phyloP scores from a whole-genome alignment of 2,113 vertebrate genomes.

The Pteronura brasiliensis region DNA sequence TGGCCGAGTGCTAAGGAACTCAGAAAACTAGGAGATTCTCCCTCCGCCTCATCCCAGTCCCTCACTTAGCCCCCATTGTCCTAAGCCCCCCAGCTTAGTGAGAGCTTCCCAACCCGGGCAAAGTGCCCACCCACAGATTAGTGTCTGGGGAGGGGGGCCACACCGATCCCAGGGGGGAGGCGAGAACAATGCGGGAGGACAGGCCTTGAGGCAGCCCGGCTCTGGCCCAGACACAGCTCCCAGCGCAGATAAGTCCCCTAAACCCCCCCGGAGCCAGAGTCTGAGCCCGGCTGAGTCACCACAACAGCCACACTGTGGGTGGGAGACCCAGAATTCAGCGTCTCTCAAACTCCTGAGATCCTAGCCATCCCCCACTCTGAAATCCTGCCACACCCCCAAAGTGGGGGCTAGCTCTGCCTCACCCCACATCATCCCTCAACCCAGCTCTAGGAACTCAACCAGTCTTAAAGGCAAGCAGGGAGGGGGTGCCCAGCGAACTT shows the following conservation, averaged over 20 bases:
- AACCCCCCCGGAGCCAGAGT: slow-evolving; percentile 77
- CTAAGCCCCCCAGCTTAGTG: slow-evolving; percentile 73
- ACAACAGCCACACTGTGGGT: slow-evolving; percentile 69
- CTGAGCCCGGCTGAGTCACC: slow-evolving; percentile 77
- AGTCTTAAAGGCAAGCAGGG: background rate
- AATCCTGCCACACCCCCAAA: background rate
- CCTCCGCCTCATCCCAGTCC: slow-evolving; percentile 5
- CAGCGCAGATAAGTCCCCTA: slow-evolving; percentile 76
- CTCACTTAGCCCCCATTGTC: slow-evolving; percentile 29
- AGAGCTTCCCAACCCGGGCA: slow-evolving; percentile 66
- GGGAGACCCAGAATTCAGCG: slow-evolving; percentile 65
- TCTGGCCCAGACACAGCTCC: slow-evolving; percentile 71
- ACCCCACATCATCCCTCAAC: background rate
- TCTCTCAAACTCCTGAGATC: slow-evolving; percentile 69
- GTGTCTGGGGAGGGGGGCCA: slow-evolving; percentile 50
- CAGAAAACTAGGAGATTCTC: slow-evolving; percentile 22
- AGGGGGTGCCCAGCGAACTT: background rate
- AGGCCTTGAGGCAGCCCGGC: slow-evolving; percentile 38
- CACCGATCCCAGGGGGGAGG: background rate
- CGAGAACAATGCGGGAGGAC: slow-evolving; percentile 55
- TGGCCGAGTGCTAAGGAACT: background rate
- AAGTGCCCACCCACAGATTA: slow-evolving; percentile 68
- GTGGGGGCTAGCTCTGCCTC: background rate
- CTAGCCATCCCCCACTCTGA: background rate
- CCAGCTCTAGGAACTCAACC: background rate